These are phyloP conservation scores for Lepas anatifera DNA, from an alignment of 2,888 invertebrate species.

Conservation along the genomic window DNA sequence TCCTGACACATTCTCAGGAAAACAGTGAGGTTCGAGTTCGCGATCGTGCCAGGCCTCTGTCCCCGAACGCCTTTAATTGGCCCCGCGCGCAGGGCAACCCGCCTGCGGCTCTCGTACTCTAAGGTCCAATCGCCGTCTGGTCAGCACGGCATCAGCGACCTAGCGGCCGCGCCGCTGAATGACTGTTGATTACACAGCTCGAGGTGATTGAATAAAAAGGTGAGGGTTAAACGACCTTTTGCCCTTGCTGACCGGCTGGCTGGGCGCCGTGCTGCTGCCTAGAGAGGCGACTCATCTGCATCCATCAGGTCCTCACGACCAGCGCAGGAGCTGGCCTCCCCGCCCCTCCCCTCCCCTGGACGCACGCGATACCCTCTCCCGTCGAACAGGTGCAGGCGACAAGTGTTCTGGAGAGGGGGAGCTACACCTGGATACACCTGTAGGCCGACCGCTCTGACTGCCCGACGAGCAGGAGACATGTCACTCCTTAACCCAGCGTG, in stretches of 20 bases:
- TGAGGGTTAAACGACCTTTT: constrained; percentile 12
- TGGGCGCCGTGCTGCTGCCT: not conserved
- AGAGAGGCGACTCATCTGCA: constrained; percentile 1
- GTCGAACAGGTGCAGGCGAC: not conserved
- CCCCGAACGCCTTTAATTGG: not conserved
- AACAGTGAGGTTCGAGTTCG: not conserved
- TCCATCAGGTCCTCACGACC: no score
- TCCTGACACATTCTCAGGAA: not conserved
- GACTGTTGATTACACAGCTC: constrained; percentile 11
- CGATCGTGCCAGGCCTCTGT: not conserved
- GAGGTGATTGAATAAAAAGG: constrained; percentile 12
- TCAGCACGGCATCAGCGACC: not conserved
- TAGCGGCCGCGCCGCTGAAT: not conserved
- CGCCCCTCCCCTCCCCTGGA: not conserved
- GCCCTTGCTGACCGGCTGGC: constrained; percentile 9
- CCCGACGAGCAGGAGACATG: no score
- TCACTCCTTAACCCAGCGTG: no score
- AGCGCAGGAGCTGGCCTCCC: no score
- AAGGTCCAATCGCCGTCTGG: not conserved
- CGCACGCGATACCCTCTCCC: no score
- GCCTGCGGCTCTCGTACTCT: not conserved
- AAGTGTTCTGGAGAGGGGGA: no score
- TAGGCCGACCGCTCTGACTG: no score
- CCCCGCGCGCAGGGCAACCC: not conserved
- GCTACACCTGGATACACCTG: no score